These are phyloP conservation scores for Drosophila ficusphila DNA, from an alignment of 1,140 invertebrate species.

Conservation along the genomic window DNA sequence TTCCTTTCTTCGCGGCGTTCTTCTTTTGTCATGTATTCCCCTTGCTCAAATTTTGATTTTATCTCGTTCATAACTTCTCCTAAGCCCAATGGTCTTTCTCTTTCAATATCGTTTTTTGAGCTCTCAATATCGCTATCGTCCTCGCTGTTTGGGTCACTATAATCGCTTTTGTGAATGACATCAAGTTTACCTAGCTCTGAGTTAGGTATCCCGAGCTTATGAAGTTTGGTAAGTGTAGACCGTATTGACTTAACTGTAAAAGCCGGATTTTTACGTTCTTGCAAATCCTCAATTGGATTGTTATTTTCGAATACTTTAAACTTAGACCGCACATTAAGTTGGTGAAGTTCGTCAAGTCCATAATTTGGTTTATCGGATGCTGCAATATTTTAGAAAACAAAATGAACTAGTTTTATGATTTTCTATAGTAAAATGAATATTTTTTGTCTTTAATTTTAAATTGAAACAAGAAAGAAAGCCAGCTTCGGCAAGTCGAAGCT, in stretches of 20 bases:
- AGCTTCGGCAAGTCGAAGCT: no score
- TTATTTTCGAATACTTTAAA: constrained; percentile 92
- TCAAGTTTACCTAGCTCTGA: constrained; percentile 62
- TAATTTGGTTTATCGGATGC: constrained; percentile 95
- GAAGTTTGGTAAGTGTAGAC: constrained; percentile 92
- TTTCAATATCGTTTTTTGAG: constrained; percentile 84
- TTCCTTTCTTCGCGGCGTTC: constrained; percentile 92
- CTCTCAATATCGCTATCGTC: constrained; percentile 69
- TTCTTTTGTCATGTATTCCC: constrained; percentile 87
- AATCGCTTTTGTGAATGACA: neutral
- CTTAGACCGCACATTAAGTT: constrained; percentile 92
- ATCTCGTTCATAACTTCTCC: constrained; percentile 92
- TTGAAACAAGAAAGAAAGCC: no score
- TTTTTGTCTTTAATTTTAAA: no score
- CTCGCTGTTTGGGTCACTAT: constrained; percentile 63
- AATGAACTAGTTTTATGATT: no score
- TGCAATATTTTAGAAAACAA: constrained; percentile 6
- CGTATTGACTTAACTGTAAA: constrained; percentile 90
- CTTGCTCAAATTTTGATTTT: constrained; percentile 90
- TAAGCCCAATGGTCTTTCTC: constrained; percentile 91
- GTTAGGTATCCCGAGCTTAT: constrained; percentile 92
- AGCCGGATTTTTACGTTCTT: neutral
- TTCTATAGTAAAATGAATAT: no score
- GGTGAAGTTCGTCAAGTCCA: constrained; percentile 92
- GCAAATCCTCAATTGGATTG: constrained; percentile 1